phyloP scores from a whole-genome alignment of 2,888 invertebrate species.

The Cybosia mesomella region DNA sequence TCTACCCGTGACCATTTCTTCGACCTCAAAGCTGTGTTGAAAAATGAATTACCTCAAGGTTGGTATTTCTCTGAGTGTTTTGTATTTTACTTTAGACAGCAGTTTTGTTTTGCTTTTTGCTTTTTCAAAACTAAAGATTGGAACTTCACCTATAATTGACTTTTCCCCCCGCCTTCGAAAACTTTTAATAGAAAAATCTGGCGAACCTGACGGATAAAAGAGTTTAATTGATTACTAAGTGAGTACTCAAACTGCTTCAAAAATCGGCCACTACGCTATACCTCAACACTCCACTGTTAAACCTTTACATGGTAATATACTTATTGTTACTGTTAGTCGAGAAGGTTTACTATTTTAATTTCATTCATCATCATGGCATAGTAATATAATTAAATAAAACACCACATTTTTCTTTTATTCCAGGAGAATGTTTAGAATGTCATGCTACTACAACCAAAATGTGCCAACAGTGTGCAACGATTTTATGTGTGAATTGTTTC shows the following conservation, averaged over 20 bases:
- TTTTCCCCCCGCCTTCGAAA: no score
- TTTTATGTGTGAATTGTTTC: constrained; percentile 76
- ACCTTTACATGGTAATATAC: no score
- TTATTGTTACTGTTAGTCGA: no score
- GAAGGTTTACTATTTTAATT: no score
- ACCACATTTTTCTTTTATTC: constrained; percentile 26
- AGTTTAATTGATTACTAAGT: no score
- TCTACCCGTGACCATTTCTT: constrained; percentile 59
- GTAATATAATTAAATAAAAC: background rate
- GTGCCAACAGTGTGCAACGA: constrained; percentile 75
- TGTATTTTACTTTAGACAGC: background rate
- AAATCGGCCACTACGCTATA: background rate
- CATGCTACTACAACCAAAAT: constrained; percentile 66
- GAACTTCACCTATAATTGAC: no score
- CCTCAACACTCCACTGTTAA: background rate
- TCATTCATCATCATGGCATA: background rate
- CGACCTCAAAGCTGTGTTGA: constrained; percentile 67
- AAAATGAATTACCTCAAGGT: constrained; percentile 65
- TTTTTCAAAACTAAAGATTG: no score
- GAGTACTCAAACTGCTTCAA: no score
- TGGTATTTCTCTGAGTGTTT: background rate
- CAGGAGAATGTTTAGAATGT: constrained; percentile 77
- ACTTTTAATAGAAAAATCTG: no score
- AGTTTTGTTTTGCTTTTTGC: background rate
- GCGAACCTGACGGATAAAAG: no score